Evolutionary conservation across 2,113 vertebrate genomes (phyloP).

Genomic region (Petrocephalus zakoni): DNA sequence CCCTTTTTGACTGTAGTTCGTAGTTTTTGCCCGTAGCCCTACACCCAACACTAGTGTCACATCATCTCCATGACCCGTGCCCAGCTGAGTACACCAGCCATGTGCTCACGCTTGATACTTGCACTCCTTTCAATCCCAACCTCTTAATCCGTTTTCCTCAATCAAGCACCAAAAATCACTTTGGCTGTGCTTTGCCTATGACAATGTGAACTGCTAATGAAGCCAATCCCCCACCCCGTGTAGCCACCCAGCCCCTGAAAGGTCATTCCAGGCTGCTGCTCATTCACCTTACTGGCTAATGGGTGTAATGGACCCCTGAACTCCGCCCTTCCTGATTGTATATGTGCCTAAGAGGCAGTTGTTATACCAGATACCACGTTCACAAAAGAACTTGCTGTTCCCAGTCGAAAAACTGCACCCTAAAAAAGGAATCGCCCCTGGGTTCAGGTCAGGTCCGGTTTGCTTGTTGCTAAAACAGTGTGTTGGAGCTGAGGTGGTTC

Average conservation of each 20-base stretch:
- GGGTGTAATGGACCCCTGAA: neutral
- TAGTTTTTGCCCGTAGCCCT: neutral
- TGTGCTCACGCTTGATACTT: neutral
- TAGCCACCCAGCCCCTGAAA: neutral
- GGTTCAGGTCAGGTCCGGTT: neutral
- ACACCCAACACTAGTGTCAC: neutral
- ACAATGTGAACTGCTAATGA: too few relatives aligned
- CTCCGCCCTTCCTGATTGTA: neutral
- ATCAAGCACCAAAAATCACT: neutral
- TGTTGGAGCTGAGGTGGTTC: neutral
- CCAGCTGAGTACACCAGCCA: neutral
- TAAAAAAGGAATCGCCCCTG: neutral
- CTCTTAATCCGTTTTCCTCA: neutral
- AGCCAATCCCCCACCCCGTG: neutral
- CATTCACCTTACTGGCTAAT: neutral
- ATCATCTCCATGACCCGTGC: neutral
- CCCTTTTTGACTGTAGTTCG: neutral
- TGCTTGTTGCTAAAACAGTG: neutral
- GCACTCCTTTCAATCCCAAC: neutral
- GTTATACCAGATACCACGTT: neutral
- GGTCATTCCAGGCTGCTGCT: neutral
- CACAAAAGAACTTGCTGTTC: neutral
- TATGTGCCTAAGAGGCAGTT: neutral
- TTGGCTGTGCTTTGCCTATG: neutral
- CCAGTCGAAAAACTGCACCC: neutral